These are phyloP conservation scores for Oligia strigilis DNA, from an alignment of 2,888 invertebrate species.

Conservation along the genomic window DNA sequence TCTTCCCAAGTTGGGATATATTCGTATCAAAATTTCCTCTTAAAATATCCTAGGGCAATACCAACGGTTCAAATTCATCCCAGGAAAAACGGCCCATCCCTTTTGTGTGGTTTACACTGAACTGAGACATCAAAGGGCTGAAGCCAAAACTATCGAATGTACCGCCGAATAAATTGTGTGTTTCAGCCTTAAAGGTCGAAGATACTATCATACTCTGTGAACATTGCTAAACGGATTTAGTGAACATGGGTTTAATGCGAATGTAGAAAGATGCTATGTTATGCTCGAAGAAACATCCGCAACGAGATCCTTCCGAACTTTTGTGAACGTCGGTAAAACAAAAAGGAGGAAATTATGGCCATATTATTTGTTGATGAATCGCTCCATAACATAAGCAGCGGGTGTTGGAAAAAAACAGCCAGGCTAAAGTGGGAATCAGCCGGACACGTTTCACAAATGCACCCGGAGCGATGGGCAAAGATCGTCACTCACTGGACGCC, in stretches of 20 bases:
- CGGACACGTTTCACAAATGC: not conserved
- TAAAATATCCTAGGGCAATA: constrained; percentile 24
- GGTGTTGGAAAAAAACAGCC: not conserved
- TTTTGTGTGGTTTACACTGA: constrained; percentile 46
- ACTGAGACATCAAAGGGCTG: constrained; percentile 56
- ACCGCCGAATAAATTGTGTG: constrained; percentile 40
- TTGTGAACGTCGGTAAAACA: not conserved
- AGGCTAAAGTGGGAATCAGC: not conserved
- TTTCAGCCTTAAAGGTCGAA: constrained; percentile 21
- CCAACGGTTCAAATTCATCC: constrained; percentile 26
- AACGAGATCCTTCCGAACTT: not conserved
- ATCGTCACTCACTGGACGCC: not conserved
- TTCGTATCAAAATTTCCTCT: not conserved
- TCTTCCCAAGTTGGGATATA: not conserved
- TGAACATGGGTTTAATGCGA: constrained; percentile 12
- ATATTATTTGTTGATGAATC: not conserved
- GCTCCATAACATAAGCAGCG: not conserved
- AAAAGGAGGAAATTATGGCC: not conserved
- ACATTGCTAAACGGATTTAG: constrained; percentile 21
- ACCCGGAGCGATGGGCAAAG: not conserved
- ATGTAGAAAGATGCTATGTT: not conserved
- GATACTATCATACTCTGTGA: constrained; percentile 21
- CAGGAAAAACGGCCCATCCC: constrained; percentile 25
- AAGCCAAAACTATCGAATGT: constrained; percentile 54
- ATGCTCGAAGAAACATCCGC: not conserved